phyloP scores from a whole-genome alignment of 1,140 invertebrate species.

The Chrysomallon squamiferum region DNA sequence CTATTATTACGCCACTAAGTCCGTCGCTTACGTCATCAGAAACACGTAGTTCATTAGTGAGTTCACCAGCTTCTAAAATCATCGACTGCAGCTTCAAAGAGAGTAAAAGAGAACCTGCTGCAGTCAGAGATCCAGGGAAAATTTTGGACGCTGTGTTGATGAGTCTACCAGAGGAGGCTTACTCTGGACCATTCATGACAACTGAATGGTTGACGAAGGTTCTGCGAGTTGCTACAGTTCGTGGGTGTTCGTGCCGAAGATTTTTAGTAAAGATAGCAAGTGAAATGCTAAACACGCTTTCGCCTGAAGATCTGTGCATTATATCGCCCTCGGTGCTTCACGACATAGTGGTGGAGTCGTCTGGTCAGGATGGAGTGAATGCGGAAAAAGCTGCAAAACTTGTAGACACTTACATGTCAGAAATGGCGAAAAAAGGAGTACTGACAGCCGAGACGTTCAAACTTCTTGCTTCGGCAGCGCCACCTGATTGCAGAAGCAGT shows the following conservation, averaged over 20 bases:
- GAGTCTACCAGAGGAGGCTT: constrained; percentile 49
- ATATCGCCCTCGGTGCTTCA: constrained; percentile 51
- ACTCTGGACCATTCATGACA: constrained; percentile 39
- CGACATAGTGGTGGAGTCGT: constrained; percentile 49
- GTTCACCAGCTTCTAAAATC: constrained; percentile 9
- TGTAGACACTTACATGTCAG: constrained; percentile 52
- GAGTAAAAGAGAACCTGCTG: constrained; percentile 10
- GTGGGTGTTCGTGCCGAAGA: constrained; percentile 45
- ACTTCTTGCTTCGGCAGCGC: constrained; percentile 47
- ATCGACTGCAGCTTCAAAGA: no score
- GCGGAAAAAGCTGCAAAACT: constrained; percentile 42
- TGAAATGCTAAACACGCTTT: constrained; percentile 45
- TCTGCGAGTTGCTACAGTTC: constrained; percentile 40
- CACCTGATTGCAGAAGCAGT: constrained; percentile 40
- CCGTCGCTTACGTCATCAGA: neutral
- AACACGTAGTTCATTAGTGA: neutral
- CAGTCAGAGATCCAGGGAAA: constrained; percentile 27
- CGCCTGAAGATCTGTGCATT: constrained; percentile 44
- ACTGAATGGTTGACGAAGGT: constrained; percentile 54
- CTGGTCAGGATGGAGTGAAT: constrained; percentile 27
- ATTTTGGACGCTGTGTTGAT: constrained; percentile 45
- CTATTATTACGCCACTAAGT: no score
- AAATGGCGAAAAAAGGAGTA: constrained; percentile 49
- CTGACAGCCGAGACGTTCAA: constrained; percentile 55
- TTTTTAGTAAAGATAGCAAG: constrained; percentile 44